A percentile compares a stretch with the other conserved stretches of the same genome.
Conservation (phyloP, 2,797 vertebrate genomes). For the Coregonus ussuriensis region DNA sequence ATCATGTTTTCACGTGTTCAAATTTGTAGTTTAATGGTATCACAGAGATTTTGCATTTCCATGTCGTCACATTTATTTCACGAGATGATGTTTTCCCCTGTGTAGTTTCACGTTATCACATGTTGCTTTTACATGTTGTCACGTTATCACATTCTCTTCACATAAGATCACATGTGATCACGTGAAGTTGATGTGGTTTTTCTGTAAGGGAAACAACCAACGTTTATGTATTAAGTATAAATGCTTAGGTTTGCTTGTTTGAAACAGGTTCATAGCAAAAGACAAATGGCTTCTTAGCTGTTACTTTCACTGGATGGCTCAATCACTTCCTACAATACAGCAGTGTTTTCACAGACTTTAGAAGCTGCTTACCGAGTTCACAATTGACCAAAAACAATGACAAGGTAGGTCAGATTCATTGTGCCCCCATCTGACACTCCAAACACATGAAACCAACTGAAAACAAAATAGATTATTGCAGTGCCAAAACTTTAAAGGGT, state of each 20-base stretch:
- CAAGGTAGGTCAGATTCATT: background rate
- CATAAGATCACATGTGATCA: too few relatives aligned
- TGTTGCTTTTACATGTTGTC: too few relatives aligned
- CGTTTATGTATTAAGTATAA: background rate
- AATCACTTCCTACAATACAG: background rate
- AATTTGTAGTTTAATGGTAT: too few relatives aligned
- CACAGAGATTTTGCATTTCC: too few relatives aligned
- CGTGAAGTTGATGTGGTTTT: too few relatives aligned
- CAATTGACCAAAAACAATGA: background rate
- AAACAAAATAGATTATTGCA: background rate
- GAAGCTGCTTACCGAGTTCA: background rate
- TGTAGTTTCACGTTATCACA: too few relatives aligned
- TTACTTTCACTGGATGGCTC: background rate
- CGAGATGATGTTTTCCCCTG: too few relatives aligned
- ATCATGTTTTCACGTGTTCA: too few relatives aligned
- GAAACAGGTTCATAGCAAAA: background rate
- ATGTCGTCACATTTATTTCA: too few relatives aligned
- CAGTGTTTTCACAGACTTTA: background rate
- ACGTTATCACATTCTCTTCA: too few relatives aligned
- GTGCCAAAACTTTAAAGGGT: too few relatives aligned
- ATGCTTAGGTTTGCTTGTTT: background rate
- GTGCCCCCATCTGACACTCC: background rate
- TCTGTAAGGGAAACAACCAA: too few relatives aligned
- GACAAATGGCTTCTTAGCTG: background rate
- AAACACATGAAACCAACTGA: background rate